Percentiles rank a stretch among this genome's conserved stretches.
Conservation (phyloP, 2,888 invertebrate genomes). For the Melanchra persicariae region DNA sequence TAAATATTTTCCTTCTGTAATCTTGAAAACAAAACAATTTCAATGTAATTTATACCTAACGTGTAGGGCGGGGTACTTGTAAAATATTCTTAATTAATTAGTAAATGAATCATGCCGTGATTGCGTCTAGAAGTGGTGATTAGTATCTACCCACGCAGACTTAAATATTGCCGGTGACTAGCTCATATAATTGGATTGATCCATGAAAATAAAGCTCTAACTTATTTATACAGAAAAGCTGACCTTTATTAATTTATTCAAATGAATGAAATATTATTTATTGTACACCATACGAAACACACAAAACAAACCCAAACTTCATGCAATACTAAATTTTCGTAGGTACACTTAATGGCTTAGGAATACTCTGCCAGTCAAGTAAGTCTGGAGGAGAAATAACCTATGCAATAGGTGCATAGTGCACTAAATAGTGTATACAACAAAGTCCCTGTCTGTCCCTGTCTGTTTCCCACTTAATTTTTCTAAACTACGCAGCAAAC, state of each 20-base stretch:
- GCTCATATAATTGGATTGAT: slow-evolving; percentile 26
- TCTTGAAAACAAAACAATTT: background rate
- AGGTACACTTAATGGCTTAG: too few relatives aligned
- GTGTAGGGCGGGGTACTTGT: background rate
- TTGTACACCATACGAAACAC: too few relatives aligned
- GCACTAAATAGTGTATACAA: too few relatives aligned
- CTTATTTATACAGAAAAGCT: background rate
- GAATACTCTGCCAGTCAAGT: too few relatives aligned
- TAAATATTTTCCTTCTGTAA: too few relatives aligned
- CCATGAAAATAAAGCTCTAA: background rate
- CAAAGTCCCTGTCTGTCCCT: background rate
- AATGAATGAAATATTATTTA: too few relatives aligned
- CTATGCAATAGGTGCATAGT: too few relatives aligned
- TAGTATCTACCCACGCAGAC: slow-evolving; percentile 11
- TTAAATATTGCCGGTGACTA: background rate
- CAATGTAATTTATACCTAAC: background rate
- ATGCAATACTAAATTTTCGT: too few relatives aligned
- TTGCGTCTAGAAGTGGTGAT: slow-evolving; percentile 22
- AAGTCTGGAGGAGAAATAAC: too few relatives aligned
- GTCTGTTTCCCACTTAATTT: too few relatives aligned
- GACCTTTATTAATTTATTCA: background rate
- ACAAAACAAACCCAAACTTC: too few relatives aligned
- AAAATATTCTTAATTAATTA: slow-evolving; percentile 18
- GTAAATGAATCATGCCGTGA: slow-evolving; percentile 9
- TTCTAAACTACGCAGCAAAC: too few relatives aligned